Evolutionary conservation across 2,888 invertebrate species (phyloP).

Genomic region (Tetranychus truncatus): DNA sequence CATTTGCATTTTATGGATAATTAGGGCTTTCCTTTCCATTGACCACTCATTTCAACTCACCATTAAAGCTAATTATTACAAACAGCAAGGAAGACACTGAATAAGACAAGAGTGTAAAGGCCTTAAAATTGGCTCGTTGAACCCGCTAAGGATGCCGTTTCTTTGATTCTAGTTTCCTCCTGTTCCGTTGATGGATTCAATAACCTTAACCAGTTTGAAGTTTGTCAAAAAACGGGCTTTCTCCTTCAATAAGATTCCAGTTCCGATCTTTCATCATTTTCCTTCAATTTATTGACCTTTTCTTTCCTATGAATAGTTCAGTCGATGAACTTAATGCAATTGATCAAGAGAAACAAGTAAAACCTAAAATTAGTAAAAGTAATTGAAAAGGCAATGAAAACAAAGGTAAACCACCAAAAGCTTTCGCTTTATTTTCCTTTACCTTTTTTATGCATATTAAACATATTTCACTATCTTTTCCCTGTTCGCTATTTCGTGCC

Average conservation of each 20-base stretch:
- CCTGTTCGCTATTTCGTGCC: background rate
- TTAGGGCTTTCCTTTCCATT: background rate
- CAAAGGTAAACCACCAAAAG: background rate
- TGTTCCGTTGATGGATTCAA: background rate
- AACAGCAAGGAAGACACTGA: too few relatives aligned
- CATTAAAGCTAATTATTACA: too few relatives aligned
- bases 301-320: background rate
- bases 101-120: background rate
- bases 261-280: background rate
- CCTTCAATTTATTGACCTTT: background rate
- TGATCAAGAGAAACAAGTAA: background rate
- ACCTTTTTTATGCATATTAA: too few relatives aligned
- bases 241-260: background rate
- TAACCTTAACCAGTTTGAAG: constrained; percentile 1
- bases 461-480: background rate
- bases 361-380: background rate
- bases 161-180: background rate
- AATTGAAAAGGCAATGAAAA: background rate
- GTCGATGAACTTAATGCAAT: background rate
- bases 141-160: background rate
- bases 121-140: background rate
- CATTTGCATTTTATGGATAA: background rate
- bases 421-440: too few relatives aligned
- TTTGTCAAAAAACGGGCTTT: background rate
- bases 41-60: background rate